Evolutionary conservation across 2,797 vertebrate genomes (phyloP), one percentile per base, ranked within the genome.

Genomic region (Amniataba percoides): DNA sequence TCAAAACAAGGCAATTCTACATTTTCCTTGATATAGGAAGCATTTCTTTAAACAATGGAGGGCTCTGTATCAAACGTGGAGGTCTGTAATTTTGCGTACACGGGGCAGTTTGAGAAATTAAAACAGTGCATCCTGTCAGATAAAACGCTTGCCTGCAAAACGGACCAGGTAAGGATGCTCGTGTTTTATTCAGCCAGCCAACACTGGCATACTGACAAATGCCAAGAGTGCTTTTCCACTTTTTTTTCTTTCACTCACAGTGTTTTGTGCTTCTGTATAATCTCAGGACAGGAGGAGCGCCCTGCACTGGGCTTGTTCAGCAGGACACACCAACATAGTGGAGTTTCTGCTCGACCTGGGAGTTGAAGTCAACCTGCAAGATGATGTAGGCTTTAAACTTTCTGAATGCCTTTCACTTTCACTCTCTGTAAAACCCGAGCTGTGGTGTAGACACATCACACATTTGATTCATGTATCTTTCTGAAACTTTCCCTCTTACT

Each of bases 301-400:
- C 1, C 93, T 99, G 36, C 98, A 99, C 70, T 99, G 98, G 98
- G 97, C 98, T 7, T 99, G 98, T 82, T 99, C 98, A 25, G 98
- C 98, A 0, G 98, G 98, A 45, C 97, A 97, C 91, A 91, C 93
- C 12, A 84, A 96, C 19, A 95, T 99, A 51, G 97, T 96, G 11
- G 92, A 96, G 25, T 96, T 98, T 63, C 95, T 99, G 52, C 88
- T 99, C 2, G 90, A 95, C 18, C 85, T 98, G 64, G 97, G 95
- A 57, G 97, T 96, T 60, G 97, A 98, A 12, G 96, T 99, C 53
- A 93, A 96, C 75, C 93, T 96, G 51, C 95, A 96, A 84, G 98
- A 99, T 88, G 98, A 99, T 81, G 98, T 99, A 80, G 14, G 85
- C 14, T 19, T 11, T 27, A 27, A 27, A 27, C 2, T 27, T 27